A percentile compares a stretch with the other conserved stretches of the same genome.
Evolutionary conservation across 2,113 vertebrate species (phyloP).

Genomic region (Sinocyclocheilus maitianheensis): DNA sequence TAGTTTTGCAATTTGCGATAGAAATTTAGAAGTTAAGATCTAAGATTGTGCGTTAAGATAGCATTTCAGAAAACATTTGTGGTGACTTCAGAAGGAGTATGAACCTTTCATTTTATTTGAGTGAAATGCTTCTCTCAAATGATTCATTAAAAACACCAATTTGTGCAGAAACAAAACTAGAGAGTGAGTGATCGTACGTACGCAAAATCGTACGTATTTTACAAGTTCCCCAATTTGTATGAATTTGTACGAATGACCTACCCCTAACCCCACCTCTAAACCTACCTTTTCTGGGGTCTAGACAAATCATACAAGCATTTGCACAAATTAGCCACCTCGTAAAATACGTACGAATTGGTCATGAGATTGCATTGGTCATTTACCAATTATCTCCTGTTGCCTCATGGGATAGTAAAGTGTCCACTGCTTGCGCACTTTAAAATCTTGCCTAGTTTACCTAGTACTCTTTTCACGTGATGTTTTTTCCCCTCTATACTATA

Average conservation of each 20-base stretch:
- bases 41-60: background rate
- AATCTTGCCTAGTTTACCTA: background rate
- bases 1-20: slow-evolving; percentile 10
- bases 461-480: no score
- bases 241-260: no score
- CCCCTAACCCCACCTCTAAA: no score
- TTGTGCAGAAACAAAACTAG: background rate
- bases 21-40: background rate
- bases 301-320: no score
- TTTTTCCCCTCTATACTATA: no score
- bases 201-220: no score
- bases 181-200: background rate
- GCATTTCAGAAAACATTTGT: background rate
- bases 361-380: no score
- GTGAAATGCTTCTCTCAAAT: background rate
- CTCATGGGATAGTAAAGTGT: background rate
- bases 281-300: no score
- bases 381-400: background rate
- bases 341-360: no score
- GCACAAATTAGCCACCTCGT: no score
- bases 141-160: background rate
- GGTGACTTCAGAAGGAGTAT: background rate
- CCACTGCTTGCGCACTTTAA: background rate
- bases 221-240: no score
- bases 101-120: background rate